Base-by-base conservation (phyloP, 2,888 invertebrate genomes). In the Steinernema scapterisci region DNA sequence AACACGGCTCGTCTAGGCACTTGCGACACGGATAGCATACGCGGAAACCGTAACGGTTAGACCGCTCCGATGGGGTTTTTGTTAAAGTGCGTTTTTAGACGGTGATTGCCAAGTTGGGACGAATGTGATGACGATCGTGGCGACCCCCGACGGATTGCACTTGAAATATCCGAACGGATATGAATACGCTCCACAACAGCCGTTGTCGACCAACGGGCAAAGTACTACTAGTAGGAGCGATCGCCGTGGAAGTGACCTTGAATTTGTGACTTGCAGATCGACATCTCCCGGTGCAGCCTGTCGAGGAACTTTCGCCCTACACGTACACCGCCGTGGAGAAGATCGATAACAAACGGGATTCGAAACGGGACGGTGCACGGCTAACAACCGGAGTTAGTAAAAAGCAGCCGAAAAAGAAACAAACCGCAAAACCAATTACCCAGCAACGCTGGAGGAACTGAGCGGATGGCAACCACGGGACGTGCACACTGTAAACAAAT, bases 91-190 rank as follows among this genome's bases (percentile, higher is more conserved):
- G 6, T 31, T 13, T 63, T 63, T 27, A 63, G 63, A 27, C 16
- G 19, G 63, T 1, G 3, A 63, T 1, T 6, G 63, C 11, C 63
- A 31, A 19, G 1, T 38, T 2, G 27, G 27, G 2, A 27, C 25
- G 1, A 63, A 63, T n/a, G 63, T 63, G 63, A 63, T 63, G 63
- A 63, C 63, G 11, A 25, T 63, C 7, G 27, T 63, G 2, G 63
- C 63, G 31, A 63, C 63, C 9, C 63, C 63, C 16, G 63, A 63
- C 63, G 63, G 63, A 16, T n/a, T 63, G 63, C 63, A 63, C 63
- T 13, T 63, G 31, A 63, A 63, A 31, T 63, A 63, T 38, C 63
- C 63, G 16, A 63, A 63, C 16, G 63, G 63, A 13, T 63, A 63
- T 27, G 63, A 63, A 31, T 63, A 63, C 31, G 63, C 63, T 27